phyloP scores from a whole-genome alignment of 2,888 invertebrate genomes.

The Ellobium chinense region DNA sequence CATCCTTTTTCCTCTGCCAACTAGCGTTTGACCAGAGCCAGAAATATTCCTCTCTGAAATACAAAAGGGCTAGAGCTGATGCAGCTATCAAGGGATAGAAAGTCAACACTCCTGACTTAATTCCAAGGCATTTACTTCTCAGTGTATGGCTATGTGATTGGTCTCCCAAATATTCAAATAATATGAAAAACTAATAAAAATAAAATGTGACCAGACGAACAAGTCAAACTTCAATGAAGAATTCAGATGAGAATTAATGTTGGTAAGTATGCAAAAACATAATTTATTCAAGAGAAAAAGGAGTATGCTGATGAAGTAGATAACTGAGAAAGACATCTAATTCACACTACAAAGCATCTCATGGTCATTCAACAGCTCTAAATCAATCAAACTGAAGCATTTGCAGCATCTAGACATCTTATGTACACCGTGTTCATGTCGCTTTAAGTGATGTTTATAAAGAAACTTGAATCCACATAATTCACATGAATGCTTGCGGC shows the following conservation, averaged over 20 bases:
- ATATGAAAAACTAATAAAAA: too few species aligned
- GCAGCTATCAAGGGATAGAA: slow-evolving; percentile 3
- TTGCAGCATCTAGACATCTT: slow-evolving; percentile 24
- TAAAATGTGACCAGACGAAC: too few species aligned
- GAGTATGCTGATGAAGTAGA: too few species aligned
- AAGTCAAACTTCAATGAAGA: too few species aligned
- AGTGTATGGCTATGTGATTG: too few species aligned
- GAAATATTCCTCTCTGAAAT: slow-evolving; percentile 25
- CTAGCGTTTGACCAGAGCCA: slow-evolving; percentile 12
- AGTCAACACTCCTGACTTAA: too few species aligned
- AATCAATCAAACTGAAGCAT: slow-evolving; percentile 15
- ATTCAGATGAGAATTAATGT: too few species aligned
- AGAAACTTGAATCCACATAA: slow-evolving; percentile 46
- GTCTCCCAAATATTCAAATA: too few species aligned
- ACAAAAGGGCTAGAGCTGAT: slow-evolving; percentile 31
- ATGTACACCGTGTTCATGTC: slow-evolving; percentile 48
- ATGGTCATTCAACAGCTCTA: background rate
- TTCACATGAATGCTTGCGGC: slow-evolving; percentile 46
- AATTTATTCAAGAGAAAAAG: too few species aligned
- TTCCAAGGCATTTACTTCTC: too few species aligned
- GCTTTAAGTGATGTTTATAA: slow-evolving; percentile 51
- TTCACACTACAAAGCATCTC: background rate
- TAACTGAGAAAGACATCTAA: too few species aligned
- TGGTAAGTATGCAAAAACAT: too few species aligned
- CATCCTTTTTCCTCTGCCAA: slow-evolving; percentile 21